A percentile compares a stretch with the other conserved stretches of the same genome.
phyloP scores from a whole-genome alignment of 23 tunicate species.

The Styela clava region DNA sequence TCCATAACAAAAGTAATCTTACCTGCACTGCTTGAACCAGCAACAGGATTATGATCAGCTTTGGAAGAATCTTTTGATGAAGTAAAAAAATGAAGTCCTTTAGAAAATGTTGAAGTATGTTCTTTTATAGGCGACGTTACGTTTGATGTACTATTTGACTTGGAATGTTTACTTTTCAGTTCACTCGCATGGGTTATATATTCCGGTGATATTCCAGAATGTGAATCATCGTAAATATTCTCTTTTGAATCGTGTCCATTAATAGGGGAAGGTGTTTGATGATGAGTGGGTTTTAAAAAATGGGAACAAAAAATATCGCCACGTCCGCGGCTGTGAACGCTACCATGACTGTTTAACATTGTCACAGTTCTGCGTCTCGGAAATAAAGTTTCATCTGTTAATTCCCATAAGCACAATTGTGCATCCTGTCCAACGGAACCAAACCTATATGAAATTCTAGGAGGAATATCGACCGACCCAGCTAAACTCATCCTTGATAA shows the following conservation, averaged over 20 bases:
- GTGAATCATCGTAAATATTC: background rate
- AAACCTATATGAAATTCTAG: conserved; percentile 70
- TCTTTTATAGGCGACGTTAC: background rate
- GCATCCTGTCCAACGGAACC: conserved; percentile 99
- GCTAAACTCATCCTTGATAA: conserved; percentile 67
- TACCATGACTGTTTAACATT: background rate
- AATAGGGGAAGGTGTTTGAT: background rate
- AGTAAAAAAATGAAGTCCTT: conserved; percentile 13
- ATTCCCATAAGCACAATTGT: conserved; percentile 92
- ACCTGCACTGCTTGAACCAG: background rate
- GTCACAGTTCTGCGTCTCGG: conserved; percentile 44
- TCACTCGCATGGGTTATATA: background rate
- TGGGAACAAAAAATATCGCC: background rate
- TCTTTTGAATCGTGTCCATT: background rate
- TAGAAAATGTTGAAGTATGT: background rate
- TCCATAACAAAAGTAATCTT: background rate
- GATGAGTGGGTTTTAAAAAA: background rate
- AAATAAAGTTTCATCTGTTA: conserved; percentile 65
- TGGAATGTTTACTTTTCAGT: conserved; percentile 17
- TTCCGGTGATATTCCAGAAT: background rate
- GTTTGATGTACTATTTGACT: conserved; percentile 7
- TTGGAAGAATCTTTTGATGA: conserved; percentile 14
- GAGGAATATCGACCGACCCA: conserved; percentile 34
- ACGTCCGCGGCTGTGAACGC: background rate
- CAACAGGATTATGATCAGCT: background rate